Conservation (phyloP, 2,113 vertebrate genomes). For the Uria lomvia region DNA sequence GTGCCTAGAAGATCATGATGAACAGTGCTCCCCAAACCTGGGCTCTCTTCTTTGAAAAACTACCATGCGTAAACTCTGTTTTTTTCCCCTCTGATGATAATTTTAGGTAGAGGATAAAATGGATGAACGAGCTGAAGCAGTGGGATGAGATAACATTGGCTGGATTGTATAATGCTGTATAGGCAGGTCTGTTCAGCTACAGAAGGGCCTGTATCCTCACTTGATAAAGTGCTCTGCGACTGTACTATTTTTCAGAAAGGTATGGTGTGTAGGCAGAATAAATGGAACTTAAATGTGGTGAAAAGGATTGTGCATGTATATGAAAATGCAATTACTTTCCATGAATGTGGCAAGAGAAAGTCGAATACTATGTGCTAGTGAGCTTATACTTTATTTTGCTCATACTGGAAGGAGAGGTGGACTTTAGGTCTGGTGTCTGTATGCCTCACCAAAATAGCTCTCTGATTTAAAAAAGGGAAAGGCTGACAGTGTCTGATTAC, state of each 20-base stretch:
- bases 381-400: background rate
- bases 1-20: slow-evolving; percentile 8
- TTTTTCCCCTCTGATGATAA: background rate
- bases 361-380: background rate
- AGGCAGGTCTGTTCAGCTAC: background rate
- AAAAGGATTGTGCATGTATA: background rate
- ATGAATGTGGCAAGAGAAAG: background rate
- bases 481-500: background rate
- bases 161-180: background rate
- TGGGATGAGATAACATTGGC: background rate
- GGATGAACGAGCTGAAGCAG: background rate
- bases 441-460: background rate
- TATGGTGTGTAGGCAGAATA: background rate
- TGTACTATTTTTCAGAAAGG: background rate
- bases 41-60: slow-evolving; percentile 25
- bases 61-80: background rate
- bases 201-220: background rate
- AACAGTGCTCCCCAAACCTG: background rate
- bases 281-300: background rate
- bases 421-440: background rate
- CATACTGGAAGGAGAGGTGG: background rate
- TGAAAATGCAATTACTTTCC: slow-evolving; percentile 35
- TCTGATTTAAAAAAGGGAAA: background rate
- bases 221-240: background rate
- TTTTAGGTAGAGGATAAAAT: slow-evolving; percentile 22